A percentile compares a stretch with the other conserved stretches of the same genome.
Evolutionary conservation across 2,888 invertebrate species (phyloP).

Genomic region (Tetragonisca angustula): DNA sequence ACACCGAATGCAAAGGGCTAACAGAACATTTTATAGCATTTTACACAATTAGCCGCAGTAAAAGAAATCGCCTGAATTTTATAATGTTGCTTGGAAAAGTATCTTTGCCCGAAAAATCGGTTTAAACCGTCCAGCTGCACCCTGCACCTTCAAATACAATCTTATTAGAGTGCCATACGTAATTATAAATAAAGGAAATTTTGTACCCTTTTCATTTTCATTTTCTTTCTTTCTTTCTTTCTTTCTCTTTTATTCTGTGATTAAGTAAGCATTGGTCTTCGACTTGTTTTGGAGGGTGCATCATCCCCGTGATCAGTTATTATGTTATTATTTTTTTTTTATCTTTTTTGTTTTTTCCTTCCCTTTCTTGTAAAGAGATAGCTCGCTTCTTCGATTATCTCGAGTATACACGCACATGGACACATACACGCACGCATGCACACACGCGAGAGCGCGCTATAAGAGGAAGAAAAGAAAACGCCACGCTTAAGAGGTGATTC

Average conservation of each 20-base stretch:
- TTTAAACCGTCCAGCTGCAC: constrained; percentile 27
- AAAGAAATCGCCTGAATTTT: constrained; percentile 3
- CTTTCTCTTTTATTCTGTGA: too few relatives aligned
- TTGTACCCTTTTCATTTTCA: neutral
- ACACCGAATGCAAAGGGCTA: constrained; percentile 12
- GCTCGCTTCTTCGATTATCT: constrained; percentile 64
- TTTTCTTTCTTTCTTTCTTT: too few relatives aligned
- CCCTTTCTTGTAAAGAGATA: constrained; percentile 68
- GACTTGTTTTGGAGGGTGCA: constrained; percentile 50
- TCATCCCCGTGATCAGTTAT: constrained; percentile 58
- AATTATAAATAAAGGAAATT: constrained; percentile 1
- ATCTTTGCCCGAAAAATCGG: neutral
- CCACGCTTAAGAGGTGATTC: constrained; percentile 47
- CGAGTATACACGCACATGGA: constrained; percentile 65
- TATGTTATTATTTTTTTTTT: constrained; percentile 9
- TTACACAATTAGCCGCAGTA: constrained; percentile 3
- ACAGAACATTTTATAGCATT: constrained; percentile 9
- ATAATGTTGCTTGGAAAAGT: neutral
- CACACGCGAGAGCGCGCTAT: constrained; percentile 65
- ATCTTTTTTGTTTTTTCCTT: constrained; percentile 45
- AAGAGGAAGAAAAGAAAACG: constrained; percentile 65
- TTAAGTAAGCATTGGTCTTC: constrained; percentile 10
- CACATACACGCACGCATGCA: constrained; percentile 67
- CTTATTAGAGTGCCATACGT: too few relatives aligned
- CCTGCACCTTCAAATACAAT: constrained; percentile 26